Evolutionary conservation across 2,797 vertebrate genomes (phyloP), one percentile per base, ranked within the genome.

Genomic region (Mionectes olivaceus): DNA sequence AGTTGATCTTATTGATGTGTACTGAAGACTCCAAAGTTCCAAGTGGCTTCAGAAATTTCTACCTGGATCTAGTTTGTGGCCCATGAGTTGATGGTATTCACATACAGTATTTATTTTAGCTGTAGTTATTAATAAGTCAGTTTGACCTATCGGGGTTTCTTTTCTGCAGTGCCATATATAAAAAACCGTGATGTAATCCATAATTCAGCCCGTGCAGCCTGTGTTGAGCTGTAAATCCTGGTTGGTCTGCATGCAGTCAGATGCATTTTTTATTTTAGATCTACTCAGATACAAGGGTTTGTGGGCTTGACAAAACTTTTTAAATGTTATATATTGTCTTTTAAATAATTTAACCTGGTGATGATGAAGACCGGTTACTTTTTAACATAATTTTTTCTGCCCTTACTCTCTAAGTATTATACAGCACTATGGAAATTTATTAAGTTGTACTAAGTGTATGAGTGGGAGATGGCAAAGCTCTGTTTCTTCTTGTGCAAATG

Each of bases 71-170:
- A 37, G 57, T 87, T 83, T 71, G 57, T 81, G 46, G 46, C 21
- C 57, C 12, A 21, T 47, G 74, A 77, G 32, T 74, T 77, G 44
- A 39, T 77, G n/a, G 65, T 78, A 68, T 46, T 91, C 46, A 59
- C 22, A 59, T 35, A 4, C 6, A 44, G 53, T 71, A 68, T 71
- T 89, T 94, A 61, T 93, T 96, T 94, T 95, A 83, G 65, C 65
- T 71, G 3, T 41, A 52, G 41, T 81, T 50, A 83, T 91, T 87
- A 87, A 69, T 91, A 90, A 7, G 9, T 81, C 84, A n/a, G 39
- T 93, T 64, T 93, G 69, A 89, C 86, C 74, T 88, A 23, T 33
- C 46, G 57, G 30, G 68, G 18, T 91, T 96, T 92, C 73, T 83
- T 88, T 93, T 91, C 69, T 81, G n/a, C 57, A 59, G 28, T 78